Base-by-base conservation (phyloP, 2,888 invertebrate genomes). In the Tholera decimalis region DNA sequence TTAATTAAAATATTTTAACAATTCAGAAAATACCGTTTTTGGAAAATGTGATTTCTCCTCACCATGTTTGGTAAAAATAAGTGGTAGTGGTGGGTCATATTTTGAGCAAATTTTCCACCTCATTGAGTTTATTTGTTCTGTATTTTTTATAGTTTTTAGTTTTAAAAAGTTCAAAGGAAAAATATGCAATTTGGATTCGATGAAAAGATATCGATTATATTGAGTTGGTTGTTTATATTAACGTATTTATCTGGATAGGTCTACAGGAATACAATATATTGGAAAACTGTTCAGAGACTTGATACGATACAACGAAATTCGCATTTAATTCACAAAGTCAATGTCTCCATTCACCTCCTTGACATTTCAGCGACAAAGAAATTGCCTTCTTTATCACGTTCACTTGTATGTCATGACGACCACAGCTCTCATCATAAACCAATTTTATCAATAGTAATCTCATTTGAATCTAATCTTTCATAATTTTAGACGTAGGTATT, bases 41-140 rank as follows among this genome's bases (percentile, higher is more conserved):
- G 80, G 82, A 75, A 85, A 91, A 88, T 88, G 65, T 80, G 90
- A 89, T 90, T 89, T 90, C 88, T 85, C 86, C 82, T 84, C 79
- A 73, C 89, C 89, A 77, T 89, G 73, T 89, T 87, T 77, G 85
- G 79, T 71, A 81, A 80, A 79, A 75, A 79, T 85, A 80, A 84
- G 80, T 79, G 75, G n/a, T n/a, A n/a, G n/a, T n/a, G n/a, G n/a
- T n/a, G n/a, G n/a, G 67, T 61, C 26, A 58, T 49, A 73, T 63
- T 70, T 74, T 20, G 37, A 50, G 73, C 79, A 71, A 58, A 78
- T 71, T 84, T 85, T 84, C 61, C 80, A 82, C 67, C 61, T 73
- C 58, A 72, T 79, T 79, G 76, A 54, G 61, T 85, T 83, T 83
- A 82, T 84, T 84, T 84, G 76, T 73, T 82, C 43, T 59, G 55